Conservation (phyloP, 2,888 invertebrate genomes). For the Lithophane socia region DNA sequence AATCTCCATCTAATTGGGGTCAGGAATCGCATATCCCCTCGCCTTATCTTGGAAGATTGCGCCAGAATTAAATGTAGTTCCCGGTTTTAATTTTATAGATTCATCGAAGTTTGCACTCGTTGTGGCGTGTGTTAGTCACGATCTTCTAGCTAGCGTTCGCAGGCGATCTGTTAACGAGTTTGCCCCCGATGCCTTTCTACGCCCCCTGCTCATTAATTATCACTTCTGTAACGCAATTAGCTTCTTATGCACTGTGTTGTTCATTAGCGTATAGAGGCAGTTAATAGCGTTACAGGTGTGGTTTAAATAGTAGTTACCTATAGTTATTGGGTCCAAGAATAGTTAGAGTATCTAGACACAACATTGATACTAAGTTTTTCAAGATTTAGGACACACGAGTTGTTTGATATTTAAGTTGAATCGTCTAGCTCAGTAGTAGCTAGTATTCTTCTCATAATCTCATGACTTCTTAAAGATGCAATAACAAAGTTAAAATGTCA, state of each 20-base stretch:
- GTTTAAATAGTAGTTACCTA: background rate
- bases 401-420: background rate
- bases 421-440: background rate
- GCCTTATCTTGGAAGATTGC: constrained; percentile 37
- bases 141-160: constrained; percentile 65
- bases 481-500: constrained; percentile 16
- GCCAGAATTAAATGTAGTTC: constrained; percentile 66
- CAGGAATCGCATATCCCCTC: constrained; percentile 28
- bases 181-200: constrained; percentile 77
- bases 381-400: background rate
- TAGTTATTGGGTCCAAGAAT: constrained; percentile 21
- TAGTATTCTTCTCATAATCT: background rate
- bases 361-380: background rate
- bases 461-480: background rate
- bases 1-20: constrained; percentile 36
- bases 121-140: constrained; percentile 77
- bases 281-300: constrained; percentile 5
- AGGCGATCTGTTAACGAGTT: constrained; percentile 79
- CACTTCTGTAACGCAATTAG: constrained; percentile 77
- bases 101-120: constrained; percentile 78
- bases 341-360: constrained; percentile 2
- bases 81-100: constrained; percentile 79
- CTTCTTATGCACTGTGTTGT: constrained; percentile 63
- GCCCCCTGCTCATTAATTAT: constrained; percentile 82
- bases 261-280: constrained; percentile 54